phyloP scores from a whole-genome alignment of 2,888 invertebrate genomes.

The Metellina segmentata region DNA sequence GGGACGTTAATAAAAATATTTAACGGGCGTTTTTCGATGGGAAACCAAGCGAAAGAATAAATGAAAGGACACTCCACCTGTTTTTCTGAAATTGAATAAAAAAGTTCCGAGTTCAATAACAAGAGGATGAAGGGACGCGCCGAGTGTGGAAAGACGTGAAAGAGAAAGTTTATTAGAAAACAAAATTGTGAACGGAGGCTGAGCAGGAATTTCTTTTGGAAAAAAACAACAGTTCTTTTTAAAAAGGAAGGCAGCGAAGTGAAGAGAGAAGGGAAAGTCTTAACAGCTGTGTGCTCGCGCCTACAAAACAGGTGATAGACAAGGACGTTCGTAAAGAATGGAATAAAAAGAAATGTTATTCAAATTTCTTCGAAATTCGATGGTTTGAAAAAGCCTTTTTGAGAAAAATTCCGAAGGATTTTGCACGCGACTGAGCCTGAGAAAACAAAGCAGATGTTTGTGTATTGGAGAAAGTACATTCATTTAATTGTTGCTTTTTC shows the following conservation, averaged over 20 bases:
- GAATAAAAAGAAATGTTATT: not conserved
- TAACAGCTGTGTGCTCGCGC: constrained; percentile 8
- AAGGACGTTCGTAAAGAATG: not conserved
- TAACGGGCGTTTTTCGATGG: not conserved
- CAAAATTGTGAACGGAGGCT: constrained; percentile 20
- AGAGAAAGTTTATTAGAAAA: not conserved
- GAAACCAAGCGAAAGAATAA: not conserved
- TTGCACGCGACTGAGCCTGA: no score
- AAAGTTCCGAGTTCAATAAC: not conserved
- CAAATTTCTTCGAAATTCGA: not conserved
- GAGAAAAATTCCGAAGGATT: not conserved
- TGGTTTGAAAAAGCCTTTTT: not conserved
- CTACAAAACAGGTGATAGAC: constrained; percentile 12
- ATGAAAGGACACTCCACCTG: not conserved
- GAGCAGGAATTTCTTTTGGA: constrained; percentile 52
- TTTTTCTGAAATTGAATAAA: constrained; percentile 8
- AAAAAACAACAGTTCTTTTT: not conserved
- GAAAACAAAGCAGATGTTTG: no score
- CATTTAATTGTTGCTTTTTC: no score
- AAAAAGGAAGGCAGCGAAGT: constrained; percentile 12
- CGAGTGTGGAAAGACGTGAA: not conserved
- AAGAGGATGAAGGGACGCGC: not conserved
- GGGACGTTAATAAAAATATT: not conserved
- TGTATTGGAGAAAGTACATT: no score
- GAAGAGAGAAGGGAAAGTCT: constrained; percentile 46